Evolutionary conservation across 2,797 vertebrate genomes (phyloP).

Genomic region (Cyprinodon diabolis): DNA sequence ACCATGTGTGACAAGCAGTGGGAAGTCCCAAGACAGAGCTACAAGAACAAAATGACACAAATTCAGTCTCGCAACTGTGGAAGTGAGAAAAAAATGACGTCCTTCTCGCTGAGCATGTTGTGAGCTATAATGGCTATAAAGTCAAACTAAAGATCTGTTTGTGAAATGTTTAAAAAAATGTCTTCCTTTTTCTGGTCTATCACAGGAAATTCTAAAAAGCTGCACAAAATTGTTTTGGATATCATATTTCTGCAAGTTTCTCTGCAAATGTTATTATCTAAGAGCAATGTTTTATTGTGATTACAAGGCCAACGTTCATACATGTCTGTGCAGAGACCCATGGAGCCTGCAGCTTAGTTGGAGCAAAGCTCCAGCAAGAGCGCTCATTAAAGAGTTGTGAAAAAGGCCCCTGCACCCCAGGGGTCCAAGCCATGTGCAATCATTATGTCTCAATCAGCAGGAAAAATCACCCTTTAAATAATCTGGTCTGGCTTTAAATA

Average conservation of each 20-base stretch:
- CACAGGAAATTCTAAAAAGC: too few species aligned
- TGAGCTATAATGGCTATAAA: too few species aligned
- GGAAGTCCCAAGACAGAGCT: too few species aligned
- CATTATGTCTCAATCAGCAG: slow-evolving; percentile 55
- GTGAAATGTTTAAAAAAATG: too few species aligned
- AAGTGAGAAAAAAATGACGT: too few species aligned
- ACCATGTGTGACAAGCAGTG: too few species aligned
- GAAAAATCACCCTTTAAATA: slow-evolving; percentile 41
- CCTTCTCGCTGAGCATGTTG: too few species aligned
- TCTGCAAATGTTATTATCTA: background rate
- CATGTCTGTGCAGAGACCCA: slow-evolving; percentile 2
- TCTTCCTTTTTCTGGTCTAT: too few species aligned
- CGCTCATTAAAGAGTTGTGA: slow-evolving; percentile 56
- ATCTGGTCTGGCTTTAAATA: slow-evolving; percentile 7
- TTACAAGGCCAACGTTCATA: background rate
- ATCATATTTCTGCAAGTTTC: background rate
- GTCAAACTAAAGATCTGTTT: too few species aligned
- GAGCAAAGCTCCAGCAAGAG: slow-evolving; percentile 26
- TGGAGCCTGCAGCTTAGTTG: slow-evolving; percentile 19
- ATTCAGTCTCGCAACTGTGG: too few species aligned
- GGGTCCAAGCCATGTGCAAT: slow-evolving; percentile 46
- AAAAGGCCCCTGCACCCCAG: slow-evolving; percentile 44
- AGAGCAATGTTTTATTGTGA: background rate
- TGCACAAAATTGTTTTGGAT: too few species aligned
- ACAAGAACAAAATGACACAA: too few species aligned